Conservation (phyloP, 2,797 vertebrate genomes). For the Caiman crocodilus region DNA sequence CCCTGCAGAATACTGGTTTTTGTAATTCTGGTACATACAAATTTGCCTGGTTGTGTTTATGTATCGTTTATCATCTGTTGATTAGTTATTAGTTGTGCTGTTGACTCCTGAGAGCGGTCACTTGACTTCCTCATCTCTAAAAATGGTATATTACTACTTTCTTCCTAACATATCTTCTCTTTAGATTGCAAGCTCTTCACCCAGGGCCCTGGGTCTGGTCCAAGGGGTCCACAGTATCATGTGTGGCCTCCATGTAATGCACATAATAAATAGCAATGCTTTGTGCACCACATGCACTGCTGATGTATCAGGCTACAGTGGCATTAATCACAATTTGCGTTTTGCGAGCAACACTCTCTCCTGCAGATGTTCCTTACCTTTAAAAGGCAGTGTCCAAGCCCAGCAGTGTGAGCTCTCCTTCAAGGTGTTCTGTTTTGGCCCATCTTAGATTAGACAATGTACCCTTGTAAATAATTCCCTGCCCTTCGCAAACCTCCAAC, state of each 20-base stretch:
- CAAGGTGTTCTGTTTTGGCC: accelerated
- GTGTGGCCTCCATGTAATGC: neutral
- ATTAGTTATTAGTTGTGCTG: neutral
- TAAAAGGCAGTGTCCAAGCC: neutral
- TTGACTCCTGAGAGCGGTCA: neutral
- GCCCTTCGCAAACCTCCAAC: neutral
- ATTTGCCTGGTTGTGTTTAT: neutral
- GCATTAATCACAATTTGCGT: neutral
- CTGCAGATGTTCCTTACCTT: neutral
- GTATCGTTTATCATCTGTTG: neutral
- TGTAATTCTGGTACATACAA: neutral
- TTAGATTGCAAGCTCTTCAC: neutral
- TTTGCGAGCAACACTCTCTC: neutral
- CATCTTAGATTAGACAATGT: neutral
- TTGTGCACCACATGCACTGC: neutral
- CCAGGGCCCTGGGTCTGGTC: neutral
- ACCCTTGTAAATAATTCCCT: neutral
- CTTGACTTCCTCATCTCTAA: neutral
- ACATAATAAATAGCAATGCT: accelerated
- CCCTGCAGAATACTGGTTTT: neutral
- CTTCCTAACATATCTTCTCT: neutral
- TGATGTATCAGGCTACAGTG: neutral
- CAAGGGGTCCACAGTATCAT: neutral
- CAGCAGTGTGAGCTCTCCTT: neutral
- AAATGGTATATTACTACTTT: neutral